Percentiles rank a stretch among this genome's conserved stretches.
Conservation (phyloP, 2,888 invertebrate genomes). For the Philaethria dido region DNA sequence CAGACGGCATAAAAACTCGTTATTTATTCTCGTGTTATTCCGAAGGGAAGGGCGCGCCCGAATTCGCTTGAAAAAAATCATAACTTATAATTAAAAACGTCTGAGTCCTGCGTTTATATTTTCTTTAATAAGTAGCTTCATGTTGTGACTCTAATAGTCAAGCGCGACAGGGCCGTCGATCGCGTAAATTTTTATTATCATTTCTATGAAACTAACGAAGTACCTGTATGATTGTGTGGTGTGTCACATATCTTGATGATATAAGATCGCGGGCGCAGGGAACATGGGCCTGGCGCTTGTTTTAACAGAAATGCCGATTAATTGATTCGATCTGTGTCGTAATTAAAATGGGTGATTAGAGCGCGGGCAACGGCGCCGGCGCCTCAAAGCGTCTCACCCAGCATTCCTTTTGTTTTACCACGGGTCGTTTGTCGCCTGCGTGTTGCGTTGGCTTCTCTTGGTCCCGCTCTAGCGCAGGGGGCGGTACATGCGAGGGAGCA, state of each 20-base stretch:
- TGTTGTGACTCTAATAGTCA: slow-evolving; percentile 24
- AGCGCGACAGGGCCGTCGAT: slow-evolving; percentile 33
- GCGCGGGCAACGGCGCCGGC: slow-evolving; percentile 81
- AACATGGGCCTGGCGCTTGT: slow-evolving; percentile 69
- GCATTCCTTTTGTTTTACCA: slow-evolving; percentile 84
- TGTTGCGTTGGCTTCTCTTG: slow-evolving; percentile 58
- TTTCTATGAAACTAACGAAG: slow-evolving; percentile 54
- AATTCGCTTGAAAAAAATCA: slow-evolving; percentile 79
- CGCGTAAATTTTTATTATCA: slow-evolving; percentile 39
- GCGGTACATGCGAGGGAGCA: slow-evolving; percentile 55
- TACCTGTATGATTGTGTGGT: slow-evolving; percentile 40
- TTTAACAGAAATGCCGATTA: slow-evolving; percentile 83
- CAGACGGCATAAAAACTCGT: slow-evolving; percentile 81
- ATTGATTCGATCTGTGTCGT: slow-evolving; percentile 84
- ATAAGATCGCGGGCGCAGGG: slow-evolving; percentile 21
- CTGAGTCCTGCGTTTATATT: slow-evolving; percentile 54
- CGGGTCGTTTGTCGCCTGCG: slow-evolving; percentile 82
- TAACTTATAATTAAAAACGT: slow-evolving; percentile 81
- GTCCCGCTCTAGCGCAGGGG: slow-evolving; percentile 53
- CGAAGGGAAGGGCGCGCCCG: slow-evolving; percentile 79
- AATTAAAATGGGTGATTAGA: slow-evolving; percentile 84
- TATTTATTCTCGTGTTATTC: slow-evolving; percentile 80
- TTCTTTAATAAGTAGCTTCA: slow-evolving; percentile 37
- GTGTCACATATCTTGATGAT: slow-evolving; percentile 25
- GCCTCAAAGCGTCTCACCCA: slow-evolving; percentile 83